phyloP scores from a whole-genome alignment of 1,140 invertebrate genomes.

The Drosophila ercepeae region DNA sequence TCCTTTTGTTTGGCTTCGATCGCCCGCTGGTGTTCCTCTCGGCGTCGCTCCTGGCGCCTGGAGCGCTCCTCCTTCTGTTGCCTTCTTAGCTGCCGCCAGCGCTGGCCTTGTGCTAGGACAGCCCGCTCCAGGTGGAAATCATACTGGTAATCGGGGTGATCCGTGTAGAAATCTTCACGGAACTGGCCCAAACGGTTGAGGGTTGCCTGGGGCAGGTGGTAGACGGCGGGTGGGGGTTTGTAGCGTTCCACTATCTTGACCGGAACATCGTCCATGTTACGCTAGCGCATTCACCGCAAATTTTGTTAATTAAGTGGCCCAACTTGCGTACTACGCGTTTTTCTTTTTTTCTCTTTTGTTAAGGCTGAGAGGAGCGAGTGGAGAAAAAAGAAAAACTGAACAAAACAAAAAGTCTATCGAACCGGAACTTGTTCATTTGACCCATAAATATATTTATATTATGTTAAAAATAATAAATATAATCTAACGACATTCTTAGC shows the following conservation, averaged over 20 bases:
- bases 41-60: conserved; percentile 85
- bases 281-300: conserved; percentile 63
- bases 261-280: conserved; percentile 90
- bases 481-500: too few relatives aligned
- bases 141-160: conserved; percentile 85
- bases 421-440: neutral
- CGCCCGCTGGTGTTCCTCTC: conserved; percentile 85
- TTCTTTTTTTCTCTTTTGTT: conserved; percentile 66
- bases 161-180: conserved; percentile 86
- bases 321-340: conserved; percentile 47
- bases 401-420: neutral
- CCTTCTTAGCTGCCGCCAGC: conserved; percentile 87
- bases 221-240: conserved; percentile 87
- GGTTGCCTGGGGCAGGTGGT: conserved; percentile 80
- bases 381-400: neutral
- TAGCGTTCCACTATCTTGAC: conserved; percentile 95
- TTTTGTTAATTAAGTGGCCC: conserved; percentile 60
- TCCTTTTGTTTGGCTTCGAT: conserved; percentile 85
- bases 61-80: conserved; percentile 86
- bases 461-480: too few relatives aligned
- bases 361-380: neutral
- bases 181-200: conserved; percentile 88
- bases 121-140: conserved; percentile 89
- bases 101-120: conserved; percentile 88
- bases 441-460: neutral